Base-by-base conservation (phyloP, 2,888 invertebrate species). In the Camponotus fellah region DNA sequence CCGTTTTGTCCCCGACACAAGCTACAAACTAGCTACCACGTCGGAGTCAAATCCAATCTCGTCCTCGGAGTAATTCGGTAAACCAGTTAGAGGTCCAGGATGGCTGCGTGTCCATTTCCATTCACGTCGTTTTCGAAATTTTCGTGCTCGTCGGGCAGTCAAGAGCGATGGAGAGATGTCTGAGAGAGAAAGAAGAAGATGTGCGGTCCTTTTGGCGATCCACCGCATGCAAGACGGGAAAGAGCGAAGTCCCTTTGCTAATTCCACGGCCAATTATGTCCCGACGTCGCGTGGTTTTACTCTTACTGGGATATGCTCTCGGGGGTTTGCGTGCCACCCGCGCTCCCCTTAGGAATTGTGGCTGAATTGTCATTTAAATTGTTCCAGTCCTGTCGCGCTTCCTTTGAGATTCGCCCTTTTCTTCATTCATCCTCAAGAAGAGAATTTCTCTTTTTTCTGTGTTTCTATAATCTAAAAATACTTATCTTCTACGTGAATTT, bases 251-350 rank as follows among this genome's bases (percentile, higher is more conserved):
- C 93, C 92, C 91, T 91, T 92, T 90, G 91, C 91, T 93, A 93
- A 93, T 93, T 93, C 92, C 88, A 92, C 90, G 90, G 90, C 91
- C 93, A 93, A 93, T 93, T 92, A 92, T 91, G 91, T 92, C 86
- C 88, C 87, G 76, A 85, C 88, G 86, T 90, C 88, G 85, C 90
- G 86, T 86, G 87, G 88, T 86, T 88, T 90, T 86, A 84, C 88
- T 85, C 79, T 84, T 74, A 76, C 43, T 77, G 72, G 85, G 86
- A 86, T 85, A 82, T 85, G 74, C 77, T 84, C 87, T 82, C 82
- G 74, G 34, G 85, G 86, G 83, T 83, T 83, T 86, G 80, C 74
- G 37, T 75, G 81, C 79, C 81, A 81, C 2, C 26, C 26, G 75
- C 26, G 26, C 0, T 0, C 85, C 87, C 84, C 80, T 88, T 69